Base-by-base conservation (phyloP, 2,113 vertebrate genomes). In the Grantiella picta region DNA sequence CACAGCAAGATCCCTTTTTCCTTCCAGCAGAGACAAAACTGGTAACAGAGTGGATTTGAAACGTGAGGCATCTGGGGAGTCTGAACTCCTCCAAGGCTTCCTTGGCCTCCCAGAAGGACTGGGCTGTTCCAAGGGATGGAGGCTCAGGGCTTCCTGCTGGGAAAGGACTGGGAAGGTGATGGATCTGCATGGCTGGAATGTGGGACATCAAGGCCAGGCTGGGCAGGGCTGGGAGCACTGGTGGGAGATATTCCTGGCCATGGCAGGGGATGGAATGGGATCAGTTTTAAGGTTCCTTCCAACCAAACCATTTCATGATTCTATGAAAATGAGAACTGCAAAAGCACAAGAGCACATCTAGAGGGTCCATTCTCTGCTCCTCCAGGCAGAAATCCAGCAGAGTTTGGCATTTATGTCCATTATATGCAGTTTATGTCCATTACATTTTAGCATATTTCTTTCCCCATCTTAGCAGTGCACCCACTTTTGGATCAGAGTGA, bases 101-200 rank as follows among this genome's bases (percentile, higher is more conserved):
- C 3, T 1, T 3, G 27, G 8, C n/a, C 65, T 78, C 56, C 36
- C 0, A 0, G 21, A 38, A 52, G 35, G 73, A n/a, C 10, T n/a
- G 27, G 11, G 85, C 53, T 31, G 11, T 20, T 42, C 63, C 71
- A 25, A 36, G 36, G 53, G 47, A 33, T 1, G 8, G 5, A 13
- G 27, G 9, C 49, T 88, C 27, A 18, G 36, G 28, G 60, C 5
- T 10, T 21, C 33, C 4, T 38, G 38, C 38, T 38, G 38, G 38
- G 38, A 38, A 38, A 38, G 38, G 38, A 8, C 38, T 15, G 61
- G 47, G 57, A 17, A 38, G 10, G 53, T 45, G 35, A 9, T 10
- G 72, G 31, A 4, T 24, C 20, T 29, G 57, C 44, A 13, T 0
- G 5, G 44, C 61, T 71, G 47, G 29, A 10, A 17, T 19, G 23